Evolutionary conservation across 2,797 vertebrate genomes (phyloP).

Genomic region (Pelochelys cantorii): DNA sequence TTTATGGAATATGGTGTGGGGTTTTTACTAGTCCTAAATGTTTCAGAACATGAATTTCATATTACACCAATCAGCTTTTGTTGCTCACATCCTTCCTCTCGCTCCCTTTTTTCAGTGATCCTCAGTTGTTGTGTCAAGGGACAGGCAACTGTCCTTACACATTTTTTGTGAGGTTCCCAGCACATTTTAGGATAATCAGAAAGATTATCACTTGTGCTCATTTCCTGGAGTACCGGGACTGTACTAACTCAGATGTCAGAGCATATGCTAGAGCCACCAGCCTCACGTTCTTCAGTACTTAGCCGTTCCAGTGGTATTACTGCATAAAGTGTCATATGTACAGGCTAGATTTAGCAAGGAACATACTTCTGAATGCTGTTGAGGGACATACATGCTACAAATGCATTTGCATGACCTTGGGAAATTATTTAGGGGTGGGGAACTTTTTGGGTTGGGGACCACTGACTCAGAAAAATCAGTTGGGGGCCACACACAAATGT

Average conservation of each 20-base stretch:
- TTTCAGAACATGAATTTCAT: not conserved
- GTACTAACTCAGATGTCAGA: not conserved
- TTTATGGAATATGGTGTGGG: not conserved
- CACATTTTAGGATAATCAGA: not conserved
- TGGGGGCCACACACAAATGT: too few species aligned
- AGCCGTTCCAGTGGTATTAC: not conserved
- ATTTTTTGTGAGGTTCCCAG: not conserved
- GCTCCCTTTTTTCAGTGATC: not conserved
- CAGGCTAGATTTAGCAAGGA: not conserved
- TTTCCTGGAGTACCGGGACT: not conserved
- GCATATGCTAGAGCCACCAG: not conserved
- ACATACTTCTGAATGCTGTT: not conserved
- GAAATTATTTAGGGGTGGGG: not conserved
- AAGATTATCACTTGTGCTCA: not conserved
- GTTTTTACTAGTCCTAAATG: not conserved
- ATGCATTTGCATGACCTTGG: not conserved
- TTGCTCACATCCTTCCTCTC: not conserved
- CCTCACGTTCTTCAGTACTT: not conserved
- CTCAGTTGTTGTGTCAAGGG: not conserved
- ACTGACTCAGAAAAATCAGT: too few species aligned
- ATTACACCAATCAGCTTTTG: not conserved
- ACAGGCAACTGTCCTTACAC: not conserved
- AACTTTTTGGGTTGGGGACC: too few species aligned
- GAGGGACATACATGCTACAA: not conserved
- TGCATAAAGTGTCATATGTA: not conserved